Evolutionary conservation across 2,797 vertebrate species (phyloP).

Genomic region (Fringilla coelebs): DNA sequence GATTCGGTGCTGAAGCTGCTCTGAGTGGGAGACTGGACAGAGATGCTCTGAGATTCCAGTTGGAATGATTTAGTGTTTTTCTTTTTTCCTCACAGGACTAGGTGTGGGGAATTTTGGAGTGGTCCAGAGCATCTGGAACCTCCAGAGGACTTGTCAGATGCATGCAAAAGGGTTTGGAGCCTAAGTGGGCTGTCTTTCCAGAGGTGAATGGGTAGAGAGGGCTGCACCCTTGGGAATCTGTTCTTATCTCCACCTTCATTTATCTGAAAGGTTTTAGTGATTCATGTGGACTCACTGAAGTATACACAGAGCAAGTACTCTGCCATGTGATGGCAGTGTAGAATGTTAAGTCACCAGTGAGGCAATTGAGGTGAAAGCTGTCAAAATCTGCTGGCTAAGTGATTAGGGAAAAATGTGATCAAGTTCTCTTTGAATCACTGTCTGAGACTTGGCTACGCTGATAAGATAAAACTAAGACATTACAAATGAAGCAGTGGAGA

Average conservation of each 20-base stretch:
- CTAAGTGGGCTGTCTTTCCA: not conserved
- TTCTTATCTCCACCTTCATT: not conserved
- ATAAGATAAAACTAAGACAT: conserved; percentile 42
- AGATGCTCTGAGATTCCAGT: not conserved
- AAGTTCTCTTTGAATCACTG: not conserved
- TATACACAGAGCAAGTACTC: not conserved
- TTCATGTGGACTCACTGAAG: not conserved
- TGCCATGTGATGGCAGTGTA: not conserved
- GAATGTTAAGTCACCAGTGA: not conserved
- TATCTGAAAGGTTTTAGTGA: not conserved
- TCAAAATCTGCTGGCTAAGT: not conserved
- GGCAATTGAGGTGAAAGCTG: not conserved
- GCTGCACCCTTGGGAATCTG: not conserved
- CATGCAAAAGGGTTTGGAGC: not conserved
- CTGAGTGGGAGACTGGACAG: not conserved
- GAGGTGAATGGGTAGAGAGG: not conserved
- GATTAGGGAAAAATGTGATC: not conserved
- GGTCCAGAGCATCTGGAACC: not conserved
- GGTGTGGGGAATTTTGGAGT: not conserved
- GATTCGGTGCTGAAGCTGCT: not conserved
- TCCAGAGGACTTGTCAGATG: not conserved
- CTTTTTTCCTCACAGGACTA: not conserved
- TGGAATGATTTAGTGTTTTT: not conserved
- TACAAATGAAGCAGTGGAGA: not conserved
- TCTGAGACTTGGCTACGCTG: not conserved